Conservation (phyloP, 1,140 invertebrate genomes). For the Ptiloglossa arizonensis region DNA sequence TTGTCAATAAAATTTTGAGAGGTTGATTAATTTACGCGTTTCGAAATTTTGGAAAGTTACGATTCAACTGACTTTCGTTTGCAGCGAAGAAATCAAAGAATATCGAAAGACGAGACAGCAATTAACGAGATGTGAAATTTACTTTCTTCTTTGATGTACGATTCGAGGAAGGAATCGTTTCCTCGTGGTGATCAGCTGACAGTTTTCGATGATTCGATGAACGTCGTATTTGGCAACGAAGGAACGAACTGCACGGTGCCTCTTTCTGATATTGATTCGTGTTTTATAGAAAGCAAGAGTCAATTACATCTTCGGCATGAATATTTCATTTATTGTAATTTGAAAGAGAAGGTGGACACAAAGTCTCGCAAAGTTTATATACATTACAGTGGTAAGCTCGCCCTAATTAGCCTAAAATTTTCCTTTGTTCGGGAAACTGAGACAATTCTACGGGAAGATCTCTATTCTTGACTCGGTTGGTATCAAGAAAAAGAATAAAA, state of each 20-base stretch:
- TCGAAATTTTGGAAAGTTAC: background rate
- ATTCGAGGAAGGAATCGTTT: background rate
- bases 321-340: background rate
- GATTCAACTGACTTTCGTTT: background rate
- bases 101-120: background rate
- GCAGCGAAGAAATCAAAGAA: background rate
- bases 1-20: too few relatives aligned
- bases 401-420: too few relatives aligned
- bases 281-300: background rate
- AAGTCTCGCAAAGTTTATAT: too few relatives aligned
- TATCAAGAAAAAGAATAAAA: too few relatives aligned
- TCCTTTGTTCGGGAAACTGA: too few relatives aligned
- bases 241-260: background rate
- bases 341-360: too few relatives aligned
- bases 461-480: too few relatives aligned
- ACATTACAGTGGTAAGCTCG: too few relatives aligned
- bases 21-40: background rate
- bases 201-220: background rate
- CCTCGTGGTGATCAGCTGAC: background rate
- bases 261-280: background rate
- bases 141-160: background rate
- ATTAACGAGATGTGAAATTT: background rate
- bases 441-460: too few relatives aligned
- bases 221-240: conserved; percentile 10
- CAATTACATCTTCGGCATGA: background rate